Evolutionary conservation across 2,113 vertebrate genomes (phyloP), one percentile per base, ranked within the genome.

Genomic region (Panthera leo): DNA sequence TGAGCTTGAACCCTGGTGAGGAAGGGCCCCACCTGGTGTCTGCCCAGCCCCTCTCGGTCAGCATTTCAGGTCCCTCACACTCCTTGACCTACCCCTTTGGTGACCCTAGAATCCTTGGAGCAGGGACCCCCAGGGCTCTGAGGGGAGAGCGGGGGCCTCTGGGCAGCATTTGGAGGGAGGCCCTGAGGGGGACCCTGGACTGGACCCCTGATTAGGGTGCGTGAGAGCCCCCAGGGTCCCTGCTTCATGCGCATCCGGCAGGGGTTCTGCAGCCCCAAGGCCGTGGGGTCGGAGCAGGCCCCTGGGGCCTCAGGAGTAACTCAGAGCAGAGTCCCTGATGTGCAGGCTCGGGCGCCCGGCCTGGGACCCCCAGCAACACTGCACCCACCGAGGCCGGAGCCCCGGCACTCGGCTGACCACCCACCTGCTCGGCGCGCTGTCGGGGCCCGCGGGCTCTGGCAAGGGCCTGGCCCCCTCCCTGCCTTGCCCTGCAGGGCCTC

Each of bases 351-450:
- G 48, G 51, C 0, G 0, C 53, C 36, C 2, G 2, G 36, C 27
- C 36, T 0, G 0, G 27, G 53, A 45, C 19, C 14, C 3, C 1
- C 8, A 11, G 3, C 21, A 10, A 6, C 31, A 29, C 8, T 1
- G 39, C 55, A 45, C 13, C 39, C 31, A 2, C 23, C 55, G 31
- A 25, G 45, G 71, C 55, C 3, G 0, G 71, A 63, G 55, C 55
- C 71, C 71, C 31, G 6, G 5, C 21, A 2, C 73, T 31, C 8
- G 0, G 73, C 55, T 36, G 88, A 42, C 39, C 1, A 0, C 58
- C 21, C 58, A 2, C 58, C 31, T 2, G 0, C 29, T 18, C 39
- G 0, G 39, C 0, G 39, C 13, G 0, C 39, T 27, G 18, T n/a
- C 42, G 29, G 8, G 0, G 11, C 42, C 53, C 14, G 18, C 2